Percentiles rank a stretch among this genome's conserved stretches.
phyloP scores from a whole-genome alignment of 23 tunicate species.

The Ciona savignyi region DNA sequence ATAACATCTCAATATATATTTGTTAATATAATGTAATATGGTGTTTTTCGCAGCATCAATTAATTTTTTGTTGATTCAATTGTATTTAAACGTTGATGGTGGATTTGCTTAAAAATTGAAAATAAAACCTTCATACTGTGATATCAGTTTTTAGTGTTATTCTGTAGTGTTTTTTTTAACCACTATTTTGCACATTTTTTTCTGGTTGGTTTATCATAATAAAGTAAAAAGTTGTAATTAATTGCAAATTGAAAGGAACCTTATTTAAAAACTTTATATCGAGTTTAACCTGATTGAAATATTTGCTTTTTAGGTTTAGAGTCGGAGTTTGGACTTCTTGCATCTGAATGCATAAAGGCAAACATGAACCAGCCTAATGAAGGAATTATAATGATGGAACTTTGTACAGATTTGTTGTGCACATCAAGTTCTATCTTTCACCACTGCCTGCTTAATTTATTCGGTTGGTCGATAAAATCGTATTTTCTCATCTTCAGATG shows the following conservation, averaged over 20 bases:
- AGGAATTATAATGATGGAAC: not conserved
- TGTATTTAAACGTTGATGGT: too few species aligned
- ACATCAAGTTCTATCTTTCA: not conserved
- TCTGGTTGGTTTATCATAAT: too few species aligned
- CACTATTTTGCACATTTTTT: too few species aligned
- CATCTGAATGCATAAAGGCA: not conserved
- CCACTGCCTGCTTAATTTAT: not conserved
- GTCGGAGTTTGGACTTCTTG: not conserved
- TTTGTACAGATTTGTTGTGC: not conserved
- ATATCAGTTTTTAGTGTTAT: not conserved
- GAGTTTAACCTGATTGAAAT: too few species aligned
- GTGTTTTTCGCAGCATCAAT: too few species aligned
- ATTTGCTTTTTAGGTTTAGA: not conserved
- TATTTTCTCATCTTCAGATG: not conserved
- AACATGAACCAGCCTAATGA: not conserved
- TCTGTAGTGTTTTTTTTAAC: not conserved
- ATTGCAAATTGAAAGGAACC: not conserved
- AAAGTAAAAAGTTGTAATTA: not conserved
- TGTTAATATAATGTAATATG: too few species aligned
- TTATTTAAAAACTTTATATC: too few species aligned
- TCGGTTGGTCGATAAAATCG: not conserved
- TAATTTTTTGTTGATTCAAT: too few species aligned
- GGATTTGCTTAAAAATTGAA: too few species aligned
- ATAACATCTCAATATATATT: too few species aligned
- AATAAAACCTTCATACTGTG: not conserved